Evolutionary conservation across 2,888 invertebrate species (phyloP).

Genomic region (Operophtera brumata): DNA sequence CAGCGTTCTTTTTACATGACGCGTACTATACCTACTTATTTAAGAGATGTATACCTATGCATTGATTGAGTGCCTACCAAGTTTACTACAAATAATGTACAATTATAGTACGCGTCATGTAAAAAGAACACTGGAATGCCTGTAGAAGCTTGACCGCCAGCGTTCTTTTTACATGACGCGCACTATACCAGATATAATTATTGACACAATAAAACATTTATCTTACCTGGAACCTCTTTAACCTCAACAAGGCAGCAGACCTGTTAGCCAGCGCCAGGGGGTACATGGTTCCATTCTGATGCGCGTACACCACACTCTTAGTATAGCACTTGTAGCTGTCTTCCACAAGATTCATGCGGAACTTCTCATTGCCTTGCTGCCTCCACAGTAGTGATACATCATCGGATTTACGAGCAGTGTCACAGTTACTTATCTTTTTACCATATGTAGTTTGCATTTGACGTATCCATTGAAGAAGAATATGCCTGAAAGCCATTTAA

Average conservation of each 20-base stretch:
- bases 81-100: no score
- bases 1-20: no score
- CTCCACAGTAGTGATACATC: conserved; percentile 63
- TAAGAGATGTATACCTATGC: no score
- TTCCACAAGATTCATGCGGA: conserved; percentile 72
- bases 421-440: conserved; percentile 47
- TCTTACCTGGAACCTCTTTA: conserved; percentile 81
- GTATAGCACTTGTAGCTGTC: conserved; percentile 82
- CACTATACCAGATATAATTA: no score
- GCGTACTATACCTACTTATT: no score
- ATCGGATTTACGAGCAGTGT: conserved; percentile 63
- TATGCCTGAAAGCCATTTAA: conserved; percentile 47
- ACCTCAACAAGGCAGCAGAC: conserved; percentile 83
- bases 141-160: no score
- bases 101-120: no score
- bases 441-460: conserved; percentile 61
- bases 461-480: conserved; percentile 62
- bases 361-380: conserved; percentile 81
- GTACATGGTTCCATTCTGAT: conserved; percentile 77
- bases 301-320: conserved; percentile 82
- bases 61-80: no score
- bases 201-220: conserved; percentile 1
- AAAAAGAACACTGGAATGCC: no score
- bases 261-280: conserved; percentile 84
- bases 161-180: no score